Evolutionary conservation across 2,888 invertebrate species (phyloP).

Genomic region (Caenorhabditis panamensis): DNA sequence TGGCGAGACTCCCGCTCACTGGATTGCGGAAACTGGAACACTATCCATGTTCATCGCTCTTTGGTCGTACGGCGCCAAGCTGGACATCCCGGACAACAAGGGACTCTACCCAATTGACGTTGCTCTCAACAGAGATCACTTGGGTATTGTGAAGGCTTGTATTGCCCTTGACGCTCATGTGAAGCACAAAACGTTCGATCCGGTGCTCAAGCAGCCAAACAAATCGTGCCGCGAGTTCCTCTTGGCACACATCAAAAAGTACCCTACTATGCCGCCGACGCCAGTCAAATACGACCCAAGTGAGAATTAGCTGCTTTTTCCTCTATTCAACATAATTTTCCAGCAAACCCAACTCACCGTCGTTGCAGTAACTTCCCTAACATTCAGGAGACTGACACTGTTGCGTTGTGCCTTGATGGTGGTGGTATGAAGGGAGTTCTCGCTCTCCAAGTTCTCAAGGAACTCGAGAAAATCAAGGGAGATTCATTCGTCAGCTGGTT

Average conservation of each 20-base stretch:
- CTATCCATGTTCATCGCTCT: slow-evolving; percentile 13
- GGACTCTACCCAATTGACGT: slow-evolving; percentile 51
- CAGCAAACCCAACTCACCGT: slow-evolving; percentile 36
- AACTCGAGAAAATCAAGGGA: slow-evolving; percentile 65
- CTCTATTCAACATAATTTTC: background rate
- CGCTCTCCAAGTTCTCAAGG: slow-evolving; percentile 73
- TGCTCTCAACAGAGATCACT: slow-evolving; percentile 34
- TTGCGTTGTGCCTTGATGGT: slow-evolving; percentile 69
- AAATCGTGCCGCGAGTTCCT: slow-evolving; percentile 1
- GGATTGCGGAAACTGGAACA: slow-evolving; percentile 22
- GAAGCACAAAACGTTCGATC: background rate
- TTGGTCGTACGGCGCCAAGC: slow-evolving; percentile 33
- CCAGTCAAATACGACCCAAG: slow-evolving; percentile 8
- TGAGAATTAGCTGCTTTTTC: too few species aligned
- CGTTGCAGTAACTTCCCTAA: slow-evolving; percentile 22
- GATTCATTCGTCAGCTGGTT: slow-evolving; percentile 88
- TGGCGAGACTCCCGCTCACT: slow-evolving; percentile 44
- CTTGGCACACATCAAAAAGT: slow-evolving; percentile 13
- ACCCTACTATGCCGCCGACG: too few species aligned
- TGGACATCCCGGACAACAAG: slow-evolving; percentile 38
- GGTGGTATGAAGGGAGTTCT: slow-evolving; percentile 77
- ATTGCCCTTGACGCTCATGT: slow-evolving; percentile 18
- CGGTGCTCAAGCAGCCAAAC: background rate
- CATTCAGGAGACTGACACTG: background rate
- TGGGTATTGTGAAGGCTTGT: slow-evolving; percentile 32